Conservation (phyloP, 2,888 invertebrate species). For the Eristalis arbustorum region DNA sequence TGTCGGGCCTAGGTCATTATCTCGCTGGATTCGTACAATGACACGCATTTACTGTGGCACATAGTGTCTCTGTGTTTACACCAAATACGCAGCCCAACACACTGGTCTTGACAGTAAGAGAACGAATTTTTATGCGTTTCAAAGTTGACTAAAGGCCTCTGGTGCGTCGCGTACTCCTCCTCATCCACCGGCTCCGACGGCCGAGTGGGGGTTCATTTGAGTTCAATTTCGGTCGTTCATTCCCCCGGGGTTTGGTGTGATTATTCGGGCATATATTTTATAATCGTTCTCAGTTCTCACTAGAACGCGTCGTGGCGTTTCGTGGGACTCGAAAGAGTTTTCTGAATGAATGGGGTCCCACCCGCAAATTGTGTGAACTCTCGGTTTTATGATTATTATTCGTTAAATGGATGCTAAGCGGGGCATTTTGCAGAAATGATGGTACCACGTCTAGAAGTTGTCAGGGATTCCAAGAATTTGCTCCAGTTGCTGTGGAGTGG, state of each 20-base stretch:
- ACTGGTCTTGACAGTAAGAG: conserved; percentile 13
- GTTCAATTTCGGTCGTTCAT: conserved; percentile 19
- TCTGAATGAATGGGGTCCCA: not conserved
- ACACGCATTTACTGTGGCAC: conserved; percentile 40
- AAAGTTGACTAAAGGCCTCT: not conserved
- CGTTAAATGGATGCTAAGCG: not conserved
- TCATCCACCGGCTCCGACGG: too few species aligned
- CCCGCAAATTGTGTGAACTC: not conserved
- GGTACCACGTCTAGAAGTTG: not conserved
- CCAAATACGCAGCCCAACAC: not conserved
- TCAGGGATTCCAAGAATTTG: not conserved
- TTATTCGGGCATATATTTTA: not conserved
- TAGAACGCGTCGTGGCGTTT: not conserved
- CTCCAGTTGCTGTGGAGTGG: not conserved
- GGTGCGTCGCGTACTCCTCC: not conserved
- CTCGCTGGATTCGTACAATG: conserved; percentile 41
- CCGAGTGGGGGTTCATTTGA: conserved; percentile 18
- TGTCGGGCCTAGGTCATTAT: conserved; percentile 47
- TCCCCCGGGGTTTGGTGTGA: not conserved
- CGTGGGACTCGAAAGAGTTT: not conserved
- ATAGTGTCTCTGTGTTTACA: conserved; percentile 19
- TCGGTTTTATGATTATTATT: not conserved
- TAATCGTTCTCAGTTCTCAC: not conserved
- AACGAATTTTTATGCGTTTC: conserved; percentile 16
- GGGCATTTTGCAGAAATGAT: not conserved